These are phyloP conservation scores for Toxotes jaculatrix DNA, from an alignment of 2,113 vertebrate genomes.

Conservation along the genomic window DNA sequence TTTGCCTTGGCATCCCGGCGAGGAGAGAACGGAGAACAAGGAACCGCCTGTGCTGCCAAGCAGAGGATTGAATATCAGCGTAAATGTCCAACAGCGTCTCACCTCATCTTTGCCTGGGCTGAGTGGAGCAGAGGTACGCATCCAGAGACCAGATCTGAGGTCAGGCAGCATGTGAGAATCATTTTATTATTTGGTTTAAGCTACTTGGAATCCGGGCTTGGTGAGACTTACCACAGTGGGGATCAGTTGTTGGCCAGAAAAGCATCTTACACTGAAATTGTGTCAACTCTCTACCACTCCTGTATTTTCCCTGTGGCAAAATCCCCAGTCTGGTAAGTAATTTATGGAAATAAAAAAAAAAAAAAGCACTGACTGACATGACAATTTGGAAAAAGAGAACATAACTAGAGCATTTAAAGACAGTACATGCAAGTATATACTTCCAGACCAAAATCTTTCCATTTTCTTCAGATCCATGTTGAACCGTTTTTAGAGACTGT, in stretches of 20 bases:
- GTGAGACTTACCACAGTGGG: neutral
- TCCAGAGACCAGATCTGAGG: constrained; percentile 44
- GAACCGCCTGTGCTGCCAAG: constrained; percentile 56
- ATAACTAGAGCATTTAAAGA: neutral
- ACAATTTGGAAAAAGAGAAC: neutral
- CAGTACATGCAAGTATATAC: neutral
- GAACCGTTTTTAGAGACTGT: no score
- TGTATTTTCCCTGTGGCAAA: constrained; percentile 9
- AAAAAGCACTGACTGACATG: neutral
- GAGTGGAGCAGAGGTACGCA: neutral
- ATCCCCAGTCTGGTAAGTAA: constrained; percentile 3
- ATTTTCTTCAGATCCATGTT: neutral
- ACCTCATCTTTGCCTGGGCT: constrained; percentile 57
- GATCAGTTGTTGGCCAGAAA: constrained; percentile 11
- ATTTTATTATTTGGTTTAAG: constrained; percentile 28
- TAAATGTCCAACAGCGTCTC: constrained; percentile 73
- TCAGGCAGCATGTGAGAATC: constrained; percentile 19
- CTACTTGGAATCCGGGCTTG: neutral
- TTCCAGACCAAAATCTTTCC: neutral
- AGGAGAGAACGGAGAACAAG: constrained; percentile 32
- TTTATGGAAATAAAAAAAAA: neutral
- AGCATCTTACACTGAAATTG: neutral
- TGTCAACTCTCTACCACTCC: neutral
- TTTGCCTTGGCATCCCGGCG: constrained; percentile 71
- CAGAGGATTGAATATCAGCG: constrained; percentile 64